Base-by-base conservation (phyloP, 2,113 vertebrate species). In the Osmerus mordax region DNA sequence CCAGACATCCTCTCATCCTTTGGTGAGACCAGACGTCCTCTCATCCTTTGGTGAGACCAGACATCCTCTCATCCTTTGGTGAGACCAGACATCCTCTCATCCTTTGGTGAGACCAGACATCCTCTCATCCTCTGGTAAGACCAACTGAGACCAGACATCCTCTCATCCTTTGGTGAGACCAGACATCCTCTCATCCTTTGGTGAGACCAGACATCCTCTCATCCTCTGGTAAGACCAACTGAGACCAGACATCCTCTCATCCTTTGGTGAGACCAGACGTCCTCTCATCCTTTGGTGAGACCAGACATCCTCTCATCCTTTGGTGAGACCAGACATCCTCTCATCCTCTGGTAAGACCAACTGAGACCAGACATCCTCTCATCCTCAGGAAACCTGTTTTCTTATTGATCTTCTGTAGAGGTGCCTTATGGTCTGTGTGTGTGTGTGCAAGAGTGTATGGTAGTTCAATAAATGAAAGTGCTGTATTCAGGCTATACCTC, bases 381-480 rank as follows among this genome's bases (percentile, higher is more conserved):
- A 36, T 65, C 53, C 68, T 51, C 72, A 64, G 62, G 66, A 29
- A 66, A 73, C 67, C 79, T 18, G 4, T 8, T 18, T 14, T 78
- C 63, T 64, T 64, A 58, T 71, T 19, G 53, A 70, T 51, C 4
- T 0, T 69, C 36, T 72, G 75, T 59, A 19, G 19, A 23, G 51
- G 69, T 28, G 69, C 5, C 5, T n/a, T 14, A 51, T 32, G 19
- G 47, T 65, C 55, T 62, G 71, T 70, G 12, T 74, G 53, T 76
- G 18, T 56, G 56, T 60, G 15, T 70, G 61, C 54, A 68, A 64
- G 64, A 72, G 62, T 84, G 85, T 77, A 76, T 68, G 78, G 78
- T 78, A 76, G 59, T 75, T 80, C 72, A 75, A 82, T 87, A 76
- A 65, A 72, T 79, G 83, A 67, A 73, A 84, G 73, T 72, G 71